Evolutionary conservation across 2,113 vertebrate species (phyloP).

Genomic region (Podarcis raffonei): DNA sequence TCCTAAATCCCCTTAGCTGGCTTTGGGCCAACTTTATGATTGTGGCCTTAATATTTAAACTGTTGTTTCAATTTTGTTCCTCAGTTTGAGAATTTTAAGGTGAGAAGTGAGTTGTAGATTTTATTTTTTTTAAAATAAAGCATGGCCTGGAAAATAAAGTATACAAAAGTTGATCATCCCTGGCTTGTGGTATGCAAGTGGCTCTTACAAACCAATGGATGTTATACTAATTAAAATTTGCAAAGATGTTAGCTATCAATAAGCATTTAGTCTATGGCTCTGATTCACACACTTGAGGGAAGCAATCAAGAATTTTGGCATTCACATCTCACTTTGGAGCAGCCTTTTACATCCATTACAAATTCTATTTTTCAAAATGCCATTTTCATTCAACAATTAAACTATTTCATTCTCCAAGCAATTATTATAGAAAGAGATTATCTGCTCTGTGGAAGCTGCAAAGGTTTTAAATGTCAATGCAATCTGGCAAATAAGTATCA

Average conservation of each 20-base stretch:
- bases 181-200: neutral
- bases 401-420: neutral
- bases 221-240: neutral
- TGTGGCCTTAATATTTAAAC: neutral
- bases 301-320: slow-evolving; percentile 8
- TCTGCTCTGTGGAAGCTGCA: slow-evolving; percentile 14
- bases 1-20: too few relatives aligned
- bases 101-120: neutral
- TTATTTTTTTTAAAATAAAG: too few relatives aligned
- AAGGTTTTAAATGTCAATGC: slow-evolving; percentile 18
- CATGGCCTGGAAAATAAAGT: neutral
- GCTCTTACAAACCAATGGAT: neutral
- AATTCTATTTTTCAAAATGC: neutral
- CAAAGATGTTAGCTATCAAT: neutral
- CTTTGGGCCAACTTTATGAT: too few relatives aligned
- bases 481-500: slow-evolving; percentile 38
- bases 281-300: neutral
- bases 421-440: neutral
- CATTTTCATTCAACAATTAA: slow-evolving; percentile 15
- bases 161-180: neutral
- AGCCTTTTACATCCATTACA: neutral
- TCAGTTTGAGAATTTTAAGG: neutral
- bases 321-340: neutral
- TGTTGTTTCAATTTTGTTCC: too few relatives aligned
- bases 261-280: neutral